A percentile compares a stretch with the other conserved stretches of the same genome.
These are phyloP conservation scores for Drosophila takahashii DNA, from an alignment of 1,140 invertebrate genomes.

Conservation along the genomic window DNA sequence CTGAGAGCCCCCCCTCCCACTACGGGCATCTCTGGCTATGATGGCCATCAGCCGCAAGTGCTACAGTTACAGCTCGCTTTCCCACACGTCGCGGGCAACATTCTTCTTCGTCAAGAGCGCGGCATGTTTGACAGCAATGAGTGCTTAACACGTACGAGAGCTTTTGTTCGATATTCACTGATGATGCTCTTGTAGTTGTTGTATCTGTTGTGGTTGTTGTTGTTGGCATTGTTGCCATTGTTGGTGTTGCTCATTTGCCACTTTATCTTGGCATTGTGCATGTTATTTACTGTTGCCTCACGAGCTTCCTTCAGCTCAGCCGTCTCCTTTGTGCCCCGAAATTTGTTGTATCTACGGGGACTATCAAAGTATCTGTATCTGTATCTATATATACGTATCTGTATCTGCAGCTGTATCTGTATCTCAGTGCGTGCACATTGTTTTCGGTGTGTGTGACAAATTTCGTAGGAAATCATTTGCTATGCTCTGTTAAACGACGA, in stretches of 20 bases:
- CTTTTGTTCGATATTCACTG: constrained; percentile 68
- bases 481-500: constrained; percentile 66
- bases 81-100: constrained; percentile 66
- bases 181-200: constrained; percentile 36
- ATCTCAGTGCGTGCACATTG: constrained; percentile 37
- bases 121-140: constrained; percentile 81
- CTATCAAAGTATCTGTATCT: constrained; percentile 41
- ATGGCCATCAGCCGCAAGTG: constrained; percentile 63
- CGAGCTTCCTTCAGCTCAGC: constrained; percentile 25
- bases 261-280: constrained; percentile 81
- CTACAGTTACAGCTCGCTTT: constrained; percentile 66
- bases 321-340: constrained; percentile 32
- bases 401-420: constrained; percentile 7
- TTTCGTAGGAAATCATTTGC: constrained; percentile 76
- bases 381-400: constrained; percentile 5
- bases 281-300: constrained; percentile 71
- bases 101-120: constrained; percentile 74
- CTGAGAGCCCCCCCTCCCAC: neutral
- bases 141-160: constrained; percentile 78
- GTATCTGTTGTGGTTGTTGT: constrained; percentile 43
- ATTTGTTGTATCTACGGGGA: constrained; percentile 22
- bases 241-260: constrained; percentile 72
- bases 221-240: constrained; percentile 68
- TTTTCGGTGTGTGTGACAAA: constrained; percentile 50
- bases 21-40: constrained; percentile 23